Evolutionary conservation across 2,888 invertebrate genomes (phyloP), one percentile per base, ranked within the genome.

Genomic region (Cantharis lateralis): DNA sequence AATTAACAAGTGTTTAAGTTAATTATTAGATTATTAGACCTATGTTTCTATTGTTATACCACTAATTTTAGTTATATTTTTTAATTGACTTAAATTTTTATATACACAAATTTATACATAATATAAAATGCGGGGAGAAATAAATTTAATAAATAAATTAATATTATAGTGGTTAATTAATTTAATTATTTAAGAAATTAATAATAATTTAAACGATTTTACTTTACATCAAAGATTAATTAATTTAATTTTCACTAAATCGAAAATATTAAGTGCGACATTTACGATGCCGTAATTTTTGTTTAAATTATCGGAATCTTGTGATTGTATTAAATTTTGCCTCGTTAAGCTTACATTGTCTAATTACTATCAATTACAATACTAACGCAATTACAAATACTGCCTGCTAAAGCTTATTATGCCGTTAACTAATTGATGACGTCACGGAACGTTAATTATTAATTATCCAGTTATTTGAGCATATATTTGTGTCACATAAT

Each of bases 1-100:
- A 86, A 86, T 86, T 86, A 85, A 84, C 84, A 83, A 85, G 86
- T 86, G 85, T 86, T 86, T 87, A 86, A 87, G 85, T 86, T 86
- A 86, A 87, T 86, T 86, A 87, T 84, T 83, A 32, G 72, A 76
- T 80, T 78, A 76, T 76, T 78, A 71, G 71, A 68, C 68, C 78
- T 61, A 78, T 75, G 74, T 61, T 70, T 75, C 75, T 68, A 63
- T 78, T 75, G 72, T 72, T 72, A 72, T 72, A 64, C 66, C 64
- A 70, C 63, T 74, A 32, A 71, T 28, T 75, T 68, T 69, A 72
- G 68, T 62, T 70, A 63, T 71, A 71, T 71, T 71, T 71, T 64
- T 71, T 75, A 75, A 75, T 75, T 75, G 68, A 62, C 66, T 75
- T 75, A 75, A 75, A 64, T 75, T 68, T 48, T 70, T 63, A 66